Percentiles rank a stretch among this genome's conserved stretches.
phyloP scores from a whole-genome alignment of 2,797 vertebrate genomes.

The Falco cherrug region DNA sequence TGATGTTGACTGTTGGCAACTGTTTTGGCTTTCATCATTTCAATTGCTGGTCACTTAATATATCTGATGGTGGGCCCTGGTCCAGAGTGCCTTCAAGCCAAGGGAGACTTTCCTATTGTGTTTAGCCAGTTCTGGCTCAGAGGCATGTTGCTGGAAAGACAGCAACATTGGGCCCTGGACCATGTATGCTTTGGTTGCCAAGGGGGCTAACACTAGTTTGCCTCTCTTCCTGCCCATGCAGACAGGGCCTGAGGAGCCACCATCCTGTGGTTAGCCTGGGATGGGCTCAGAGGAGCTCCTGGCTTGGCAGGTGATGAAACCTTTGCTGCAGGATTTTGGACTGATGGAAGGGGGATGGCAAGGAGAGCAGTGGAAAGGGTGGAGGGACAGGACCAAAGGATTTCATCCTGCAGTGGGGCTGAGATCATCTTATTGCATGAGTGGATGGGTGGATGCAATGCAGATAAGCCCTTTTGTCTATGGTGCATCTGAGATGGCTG shows the following conservation, averaged over 20 bases:
- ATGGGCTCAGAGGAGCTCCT: background rate
- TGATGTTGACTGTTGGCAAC: background rate
- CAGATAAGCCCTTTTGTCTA: background rate
- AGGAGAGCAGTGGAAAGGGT: background rate
- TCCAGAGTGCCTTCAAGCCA: background rate
- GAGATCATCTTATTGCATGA: background rate
- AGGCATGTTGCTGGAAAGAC: background rate
- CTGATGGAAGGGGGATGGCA: background rate
- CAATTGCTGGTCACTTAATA: background rate
- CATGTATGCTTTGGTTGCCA: background rate
- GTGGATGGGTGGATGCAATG: background rate
- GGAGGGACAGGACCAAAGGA: background rate
- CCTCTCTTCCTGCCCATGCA: background rate
- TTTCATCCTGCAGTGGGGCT: background rate
- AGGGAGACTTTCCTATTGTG: background rate
- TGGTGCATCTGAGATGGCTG: background rate
- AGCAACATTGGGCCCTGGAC: background rate
- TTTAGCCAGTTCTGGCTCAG: background rate
- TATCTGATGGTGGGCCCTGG: background rate
- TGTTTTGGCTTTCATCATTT: background rate
- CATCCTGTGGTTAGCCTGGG: background rate
- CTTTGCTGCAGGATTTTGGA: background rate
- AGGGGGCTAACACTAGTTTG: background rate
- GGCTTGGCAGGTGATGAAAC: background rate
- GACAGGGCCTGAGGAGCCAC: background rate